Base-by-base conservation (phyloP, 2,797 vertebrate species). In the Pantherophis alleghaniensis region DNA sequence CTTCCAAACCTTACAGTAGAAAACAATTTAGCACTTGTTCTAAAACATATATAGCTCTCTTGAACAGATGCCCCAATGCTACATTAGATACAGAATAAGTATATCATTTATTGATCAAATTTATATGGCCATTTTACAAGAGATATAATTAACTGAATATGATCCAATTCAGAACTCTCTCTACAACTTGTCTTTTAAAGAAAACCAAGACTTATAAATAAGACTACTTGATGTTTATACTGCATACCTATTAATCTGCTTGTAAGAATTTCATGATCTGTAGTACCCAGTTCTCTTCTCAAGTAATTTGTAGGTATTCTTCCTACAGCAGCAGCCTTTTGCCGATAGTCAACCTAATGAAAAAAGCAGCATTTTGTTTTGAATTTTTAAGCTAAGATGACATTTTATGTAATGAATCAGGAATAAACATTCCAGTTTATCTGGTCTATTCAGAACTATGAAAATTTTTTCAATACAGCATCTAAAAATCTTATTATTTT, bases 261-360 rank as follows among this genome's bases (percentile, higher is more conserved):
- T 92, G 98, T 99, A 90, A 99, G 98, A 95, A 99, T 99, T 97
- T 99, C 99, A 51, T 98, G 97, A 95, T 99, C 99, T 7, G 98
- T 99, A 87, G 97, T 98, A 86, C 99, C 99, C 60, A 99, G 96
- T 96, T 99, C 99, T 97, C 99, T 98, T 94, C 99, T 98, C 88
- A 99, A 96, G 94, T 99, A 98, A 96, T 99, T 99, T 26, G 99
- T 99, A 69, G 99, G 99, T 96, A 99, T 99, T 95, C 99, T 98
- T 95, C 99, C 99, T 20, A 99, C 99, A 93, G 99, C 99, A 11
- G 99, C 99, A 93, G 98, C 98, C 97, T 99, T 99, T 97, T 99
- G 99, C 87, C 98, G 98, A 95, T 99, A 99, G 96, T 99, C 99
- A 95, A 99, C 99, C 99, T 99, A 97, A 95, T 60, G 86, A 5